Evolutionary conservation across 2,113 vertebrate species (phyloP), one percentile per base, ranked within the genome.

Genomic region (Otolemur garnettii): DNA sequence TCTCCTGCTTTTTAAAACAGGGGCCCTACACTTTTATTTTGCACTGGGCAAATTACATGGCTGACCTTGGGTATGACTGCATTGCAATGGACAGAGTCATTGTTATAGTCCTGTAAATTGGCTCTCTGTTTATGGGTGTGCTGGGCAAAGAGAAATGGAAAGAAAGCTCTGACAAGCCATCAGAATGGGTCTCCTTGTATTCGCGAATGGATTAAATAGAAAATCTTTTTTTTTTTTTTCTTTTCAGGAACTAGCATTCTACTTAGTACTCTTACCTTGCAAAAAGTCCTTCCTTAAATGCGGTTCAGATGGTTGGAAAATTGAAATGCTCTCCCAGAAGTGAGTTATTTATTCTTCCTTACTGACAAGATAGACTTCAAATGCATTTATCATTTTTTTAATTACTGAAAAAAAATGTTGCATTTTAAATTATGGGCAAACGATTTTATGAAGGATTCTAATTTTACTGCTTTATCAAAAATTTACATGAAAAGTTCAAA

Each of bases 201-300:
- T 87, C 30, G 2, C 83, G 83, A 94, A 94, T 0, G 78, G 45
- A 86, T 80, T 17, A 78, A 72, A 35, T 72, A 30, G 45, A 93
- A 66, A 53, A 38, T 68, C 0, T 26, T 35, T 53, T 68, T 60
- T 60, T 12, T 1, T 55, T 33, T 64, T 72, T 38, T n/a, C 13
- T 4, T 18, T 30, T 55, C 33, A 93, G 53, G 19, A 94, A 74
- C 19, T 53, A 84, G 19, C 75, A 26, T 72, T 93, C 69, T 84
- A 60, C 28, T 60, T 97, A 62, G 64, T 45, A 80, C 7, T 5
- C 28, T 83, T 91, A 92, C 4, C 15, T 45, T 77, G 79, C 45
- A 90, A 95, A 93, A 95, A 62, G 80, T 94, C 57, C 71, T 92
- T 93, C 95, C 59, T 78, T 96, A 83, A 88, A 60, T 66, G 64